Percentiles rank a stretch among this genome's conserved stretches.
These are phyloP conservation scores for Mercenaria mercenaria DNA, from an alignment of 1,140 invertebrate genomes.

Conservation along the genomic window DNA sequence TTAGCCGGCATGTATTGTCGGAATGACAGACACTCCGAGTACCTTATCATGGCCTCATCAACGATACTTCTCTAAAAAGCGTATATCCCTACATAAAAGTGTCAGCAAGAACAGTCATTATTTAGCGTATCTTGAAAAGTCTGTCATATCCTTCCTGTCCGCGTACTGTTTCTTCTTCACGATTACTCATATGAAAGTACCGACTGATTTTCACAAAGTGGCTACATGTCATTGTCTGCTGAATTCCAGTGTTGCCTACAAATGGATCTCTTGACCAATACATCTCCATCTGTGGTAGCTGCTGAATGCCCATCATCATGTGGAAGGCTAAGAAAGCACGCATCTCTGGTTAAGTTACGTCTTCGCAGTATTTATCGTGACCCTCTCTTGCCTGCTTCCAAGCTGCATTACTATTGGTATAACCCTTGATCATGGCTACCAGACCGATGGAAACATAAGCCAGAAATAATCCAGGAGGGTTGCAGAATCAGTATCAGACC, in stretches of 20 bases:
- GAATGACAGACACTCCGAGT: conserved; percentile 82
- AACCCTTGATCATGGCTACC: background rate
- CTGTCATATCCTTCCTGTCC: conserved; percentile 6
- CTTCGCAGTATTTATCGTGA: conserved; percentile 34
- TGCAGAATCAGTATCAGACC: background rate
- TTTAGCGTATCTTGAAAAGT: background rate
- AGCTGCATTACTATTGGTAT: conserved; percentile 52
- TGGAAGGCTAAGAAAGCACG: conserved; percentile 32
- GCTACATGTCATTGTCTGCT: conserved; percentile 47
- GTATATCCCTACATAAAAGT: background rate
- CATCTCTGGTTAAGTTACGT: background rate
- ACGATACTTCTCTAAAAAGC: conserved; percentile 35
- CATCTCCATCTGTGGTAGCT: conserved; percentile 19
- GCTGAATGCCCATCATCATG: conserved; percentile 60
- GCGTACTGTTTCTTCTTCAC: too few relatives aligned
- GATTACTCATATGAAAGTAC: conserved; percentile 69
- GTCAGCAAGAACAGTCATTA: background rate
- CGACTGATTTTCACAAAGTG: conserved; percentile 67
- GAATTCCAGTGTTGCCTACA: conserved; percentile 56
- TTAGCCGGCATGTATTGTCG: conserved; percentile 85
- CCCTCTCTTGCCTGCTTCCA: conserved; percentile 35
- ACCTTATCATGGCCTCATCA: conserved; percentile 86
- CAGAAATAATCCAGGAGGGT: conserved; percentile 17
- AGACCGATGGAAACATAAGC: background rate
- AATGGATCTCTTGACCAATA: conserved; percentile 63